These are phyloP conservation scores for Alaudala cheleensis DNA, from an alignment of 2,113 vertebrate species.

Conservation along the genomic window DNA sequence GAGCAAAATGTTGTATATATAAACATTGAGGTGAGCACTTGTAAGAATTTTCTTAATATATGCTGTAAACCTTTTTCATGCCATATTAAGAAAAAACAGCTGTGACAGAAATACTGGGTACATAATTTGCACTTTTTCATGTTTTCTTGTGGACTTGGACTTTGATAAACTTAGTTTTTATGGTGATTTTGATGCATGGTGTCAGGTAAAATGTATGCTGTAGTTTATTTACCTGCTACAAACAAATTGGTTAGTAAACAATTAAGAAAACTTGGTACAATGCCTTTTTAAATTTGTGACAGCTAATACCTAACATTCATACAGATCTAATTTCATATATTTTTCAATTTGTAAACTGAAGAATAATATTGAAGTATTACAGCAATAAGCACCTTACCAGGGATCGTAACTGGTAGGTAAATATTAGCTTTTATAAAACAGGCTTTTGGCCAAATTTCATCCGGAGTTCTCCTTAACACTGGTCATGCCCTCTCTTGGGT, in stretches of 20 bases:
- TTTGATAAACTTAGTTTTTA: slow-evolving; percentile 80
- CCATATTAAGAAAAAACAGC: slow-evolving; percentile 64
- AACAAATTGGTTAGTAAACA: slow-evolving; percentile 67
- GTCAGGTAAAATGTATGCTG: slow-evolving; percentile 65
- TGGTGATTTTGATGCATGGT: slow-evolving; percentile 74
- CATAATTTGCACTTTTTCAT: slow-evolving; percentile 78
- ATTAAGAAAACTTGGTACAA: slow-evolving; percentile 63
- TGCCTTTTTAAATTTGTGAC: slow-evolving; percentile 71
- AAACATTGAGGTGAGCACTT: slow-evolving; percentile 70
- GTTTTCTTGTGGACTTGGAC: slow-evolving; percentile 74
- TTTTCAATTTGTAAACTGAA: slow-evolving; percentile 66
- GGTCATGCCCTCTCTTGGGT: slow-evolving; percentile 32
- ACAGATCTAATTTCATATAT: slow-evolving; percentile 61
- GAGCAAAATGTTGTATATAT: slow-evolving; percentile 75
- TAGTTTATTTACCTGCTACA: slow-evolving; percentile 66
- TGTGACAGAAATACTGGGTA: slow-evolving; percentile 72
- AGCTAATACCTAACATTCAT: slow-evolving; percentile 65
- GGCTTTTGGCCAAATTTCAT: slow-evolving; percentile 38
- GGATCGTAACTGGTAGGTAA: slow-evolving; percentile 42
- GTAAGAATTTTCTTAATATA: slow-evolving; percentile 72
- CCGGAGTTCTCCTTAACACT: slow-evolving; percentile 41
- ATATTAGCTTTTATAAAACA: slow-evolving; percentile 63
- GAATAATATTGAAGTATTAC: slow-evolving; percentile 62
- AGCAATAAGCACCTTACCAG: slow-evolving; percentile 71
- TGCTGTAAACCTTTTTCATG: slow-evolving; percentile 74